phyloP scores from a whole-genome alignment of 2,113 vertebrate species.

The Tetrax tetrax region DNA sequence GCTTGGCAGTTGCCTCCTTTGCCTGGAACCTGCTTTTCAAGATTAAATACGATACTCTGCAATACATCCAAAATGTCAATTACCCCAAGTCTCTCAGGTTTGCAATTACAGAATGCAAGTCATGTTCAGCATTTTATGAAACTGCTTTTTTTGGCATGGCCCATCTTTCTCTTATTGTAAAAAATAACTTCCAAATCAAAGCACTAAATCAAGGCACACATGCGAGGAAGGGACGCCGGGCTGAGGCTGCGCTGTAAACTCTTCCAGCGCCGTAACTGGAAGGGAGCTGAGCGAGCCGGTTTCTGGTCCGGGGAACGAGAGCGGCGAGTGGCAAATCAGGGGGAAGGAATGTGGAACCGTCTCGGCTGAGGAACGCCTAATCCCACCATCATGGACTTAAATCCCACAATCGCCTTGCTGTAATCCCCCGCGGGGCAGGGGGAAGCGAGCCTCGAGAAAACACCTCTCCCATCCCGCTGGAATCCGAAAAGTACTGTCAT shows the following conservation, averaged over 20 bases:
- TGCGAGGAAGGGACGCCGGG: conserved; percentile 12
- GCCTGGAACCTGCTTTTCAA: conserved; percentile 74
- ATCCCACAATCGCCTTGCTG: conserved; percentile 26
- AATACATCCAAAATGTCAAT: conserved; percentile 74
- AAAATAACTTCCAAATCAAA: conserved; percentile 77
- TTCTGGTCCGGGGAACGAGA: background rate
- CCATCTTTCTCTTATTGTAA: conserved; percentile 68
- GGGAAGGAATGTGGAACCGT: conserved; percentile 35
- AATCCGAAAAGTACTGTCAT: background rate
- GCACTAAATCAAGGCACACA: conserved; percentile 74
- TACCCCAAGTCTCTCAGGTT: conserved; percentile 72
- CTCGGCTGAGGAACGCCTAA: conserved; percentile 40
- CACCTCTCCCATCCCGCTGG: conserved; percentile 4
- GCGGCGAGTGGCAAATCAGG: conserved; percentile 7
- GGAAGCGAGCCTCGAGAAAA: background rate
- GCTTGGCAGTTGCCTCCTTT: conserved; percentile 67
- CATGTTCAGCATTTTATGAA: conserved; percentile 73
- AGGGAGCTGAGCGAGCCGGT: conserved; percentile 1
- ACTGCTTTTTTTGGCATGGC: conserved; percentile 75
- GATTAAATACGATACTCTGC: conserved; percentile 70
- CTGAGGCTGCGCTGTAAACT: conserved; percentile 7
- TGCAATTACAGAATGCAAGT: conserved; percentile 76
- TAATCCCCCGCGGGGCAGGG: background rate
- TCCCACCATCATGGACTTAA: conserved; percentile 36
- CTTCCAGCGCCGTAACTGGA: background rate